These are phyloP conservation scores for Eira barbara DNA, from an alignment of 2,113 vertebrate species.

Conservation along the genomic window DNA sequence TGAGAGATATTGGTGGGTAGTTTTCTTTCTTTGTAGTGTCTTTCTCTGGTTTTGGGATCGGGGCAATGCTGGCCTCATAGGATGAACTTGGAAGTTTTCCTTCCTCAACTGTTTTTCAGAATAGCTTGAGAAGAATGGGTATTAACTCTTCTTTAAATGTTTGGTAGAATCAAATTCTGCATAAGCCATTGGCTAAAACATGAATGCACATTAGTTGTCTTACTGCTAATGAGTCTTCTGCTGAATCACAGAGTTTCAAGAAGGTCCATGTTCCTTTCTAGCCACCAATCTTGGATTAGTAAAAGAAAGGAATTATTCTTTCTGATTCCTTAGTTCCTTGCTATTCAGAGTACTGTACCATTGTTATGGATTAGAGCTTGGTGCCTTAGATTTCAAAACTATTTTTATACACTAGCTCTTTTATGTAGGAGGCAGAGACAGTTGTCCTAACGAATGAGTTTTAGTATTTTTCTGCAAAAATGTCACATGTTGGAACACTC, in stretches of 20 bases:
- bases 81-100: not conserved
- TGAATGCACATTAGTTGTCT: not conserved
- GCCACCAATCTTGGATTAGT: not conserved
- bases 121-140: not conserved
- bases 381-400: conserved; percentile 89
- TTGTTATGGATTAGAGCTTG: conserved; percentile 83
- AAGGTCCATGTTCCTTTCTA: conserved; percentile 20
- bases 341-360: conserved; percentile 68
- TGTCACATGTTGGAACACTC: conserved; percentile 77
- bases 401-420: conserved; percentile 86
- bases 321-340: conserved; percentile 7
- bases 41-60: not conserved
- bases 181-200: not conserved
- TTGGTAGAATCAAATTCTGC: not conserved
- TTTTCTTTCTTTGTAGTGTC: not conserved
- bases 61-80: not conserved
- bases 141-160: not conserved
- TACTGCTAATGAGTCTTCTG: conserved; percentile 32
- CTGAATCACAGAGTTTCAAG: conserved; percentile 18
- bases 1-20: not conserved
- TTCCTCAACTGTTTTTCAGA: not conserved
- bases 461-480: conserved; percentile 75
- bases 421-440: conserved; percentile 88
- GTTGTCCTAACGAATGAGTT: conserved; percentile 83
- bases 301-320: conserved; percentile 18